Conservation (phyloP, 1,140 invertebrate species). For the Drosophila prosaltans region DNA sequence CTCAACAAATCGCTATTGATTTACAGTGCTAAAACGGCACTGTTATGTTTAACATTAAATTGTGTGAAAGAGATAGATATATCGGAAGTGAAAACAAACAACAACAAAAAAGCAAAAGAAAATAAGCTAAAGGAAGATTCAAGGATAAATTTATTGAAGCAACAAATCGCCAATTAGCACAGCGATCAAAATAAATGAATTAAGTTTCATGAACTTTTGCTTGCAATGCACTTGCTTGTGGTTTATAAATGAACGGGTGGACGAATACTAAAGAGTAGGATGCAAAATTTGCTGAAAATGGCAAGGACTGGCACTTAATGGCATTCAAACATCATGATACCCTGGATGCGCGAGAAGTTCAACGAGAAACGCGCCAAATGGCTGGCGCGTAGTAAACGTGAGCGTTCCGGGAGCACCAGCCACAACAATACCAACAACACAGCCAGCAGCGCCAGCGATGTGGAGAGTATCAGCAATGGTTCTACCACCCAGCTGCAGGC, state of each 20-base stretch:
- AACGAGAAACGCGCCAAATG: constrained; percentile 78
- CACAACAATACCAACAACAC: constrained; percentile 37
- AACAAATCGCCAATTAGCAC: too few species aligned
- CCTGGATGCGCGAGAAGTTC: constrained; percentile 82
- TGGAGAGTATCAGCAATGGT: constrained; percentile 31
- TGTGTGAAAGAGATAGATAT: too few species aligned
- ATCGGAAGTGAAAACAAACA: constrained; percentile 1
- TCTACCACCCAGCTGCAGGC: constrained; percentile 8
- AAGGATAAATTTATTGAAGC: not conserved
- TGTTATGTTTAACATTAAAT: too few species aligned
- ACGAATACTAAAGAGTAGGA: constrained; percentile 24
- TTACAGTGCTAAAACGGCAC: too few species aligned
- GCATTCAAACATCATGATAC: constrained; percentile 72
- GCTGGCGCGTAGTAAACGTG: constrained; percentile 68
- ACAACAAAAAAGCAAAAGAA: not conserved
- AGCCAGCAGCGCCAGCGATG: constrained; percentile 47
- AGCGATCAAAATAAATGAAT: too few species aligned
- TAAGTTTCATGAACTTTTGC: not conserved
- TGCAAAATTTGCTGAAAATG: constrained; percentile 39
- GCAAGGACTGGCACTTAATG: constrained; percentile 26
- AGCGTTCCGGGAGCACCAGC: constrained; percentile 34
- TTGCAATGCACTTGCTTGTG: not conserved
- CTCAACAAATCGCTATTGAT: too few species aligned
- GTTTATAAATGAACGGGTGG: constrained; percentile 6
- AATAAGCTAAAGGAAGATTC: not conserved